A percentile compares a stretch with the other conserved stretches of the same genome.
Conservation (phyloP, 2,888 invertebrate species). For the Cephus rjabovi region DNA sequence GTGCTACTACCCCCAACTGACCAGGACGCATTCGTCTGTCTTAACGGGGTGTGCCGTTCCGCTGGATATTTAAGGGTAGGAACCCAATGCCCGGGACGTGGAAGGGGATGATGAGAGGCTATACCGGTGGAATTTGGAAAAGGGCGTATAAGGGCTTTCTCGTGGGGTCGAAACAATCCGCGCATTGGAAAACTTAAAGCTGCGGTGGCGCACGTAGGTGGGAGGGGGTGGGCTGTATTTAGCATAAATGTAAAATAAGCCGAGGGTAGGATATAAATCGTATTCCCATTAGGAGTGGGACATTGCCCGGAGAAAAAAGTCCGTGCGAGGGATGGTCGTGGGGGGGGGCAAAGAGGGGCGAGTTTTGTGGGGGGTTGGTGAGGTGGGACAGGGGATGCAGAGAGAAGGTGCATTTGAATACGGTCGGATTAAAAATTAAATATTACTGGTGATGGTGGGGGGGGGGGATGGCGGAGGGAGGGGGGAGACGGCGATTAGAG, state of each 20-base stretch:
- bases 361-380: slow-evolving; percentile 33
- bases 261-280: slow-evolving; percentile 59
- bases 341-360: slow-evolving; percentile 6
- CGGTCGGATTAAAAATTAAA: slow-evolving; percentile 65
- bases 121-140: slow-evolving; percentile 14
- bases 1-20: slow-evolving; percentile 57
- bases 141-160: slow-evolving; percentile 13
- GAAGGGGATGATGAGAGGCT: background rate
- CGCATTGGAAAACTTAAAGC: slow-evolving; percentile 9
- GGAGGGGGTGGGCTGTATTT: slow-evolving; percentile 37
- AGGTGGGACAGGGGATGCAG: slow-evolving; percentile 22
- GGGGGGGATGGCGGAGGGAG: slow-evolving; percentile 20
- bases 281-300: slow-evolving; percentile 61
- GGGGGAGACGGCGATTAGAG: slow-evolving; percentile 20
- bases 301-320: slow-evolving; percentile 14
- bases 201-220: slow-evolving; percentile 36
- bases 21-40: slow-evolving; percentile 66
- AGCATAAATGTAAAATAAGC: slow-evolving; percentile 62
- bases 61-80: no score
- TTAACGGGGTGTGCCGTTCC: slow-evolving; percentile 34
- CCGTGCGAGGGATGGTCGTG: slow-evolving; percentile 11
- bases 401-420: slow-evolving; percentile 58
- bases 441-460: slow-evolving; percentile 46
- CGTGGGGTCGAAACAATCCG: background rate
- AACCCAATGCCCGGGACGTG: no score